These are phyloP conservation scores for Limenitis camilla DNA, from an alignment of 2,888 invertebrate genomes.

Conservation along the genomic window DNA sequence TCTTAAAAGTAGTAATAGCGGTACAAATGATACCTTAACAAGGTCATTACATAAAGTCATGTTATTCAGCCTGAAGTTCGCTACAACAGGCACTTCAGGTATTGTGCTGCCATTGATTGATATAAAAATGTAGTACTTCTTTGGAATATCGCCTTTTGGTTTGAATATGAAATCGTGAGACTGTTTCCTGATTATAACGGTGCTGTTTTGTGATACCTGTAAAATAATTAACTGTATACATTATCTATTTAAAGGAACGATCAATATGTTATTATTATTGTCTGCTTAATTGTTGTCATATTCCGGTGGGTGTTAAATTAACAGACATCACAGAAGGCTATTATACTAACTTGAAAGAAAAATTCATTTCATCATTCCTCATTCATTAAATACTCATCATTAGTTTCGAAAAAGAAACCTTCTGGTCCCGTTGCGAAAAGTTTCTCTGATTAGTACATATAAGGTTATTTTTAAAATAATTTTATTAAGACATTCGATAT, in stretches of 20 bases:
- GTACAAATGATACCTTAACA: constrained; percentile 53
- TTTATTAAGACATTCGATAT: too few species aligned
- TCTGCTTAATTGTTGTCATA: neutral
- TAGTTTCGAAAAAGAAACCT: too few species aligned
- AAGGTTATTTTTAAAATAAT: too few species aligned
- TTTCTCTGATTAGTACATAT: too few species aligned
- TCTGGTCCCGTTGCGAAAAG: too few species aligned
- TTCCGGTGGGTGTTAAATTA: too few species aligned
- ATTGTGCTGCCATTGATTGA: constrained; percentile 30
- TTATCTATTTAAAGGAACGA: neutral
- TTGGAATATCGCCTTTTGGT: constrained; percentile 34
- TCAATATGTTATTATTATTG: neutral
- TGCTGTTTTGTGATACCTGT: constrained; percentile 36
- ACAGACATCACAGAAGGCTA: too few species aligned
- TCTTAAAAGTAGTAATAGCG: too few species aligned
- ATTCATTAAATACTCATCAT: too few species aligned
- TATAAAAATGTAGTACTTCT: constrained; percentile 40
- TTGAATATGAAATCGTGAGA: constrained; percentile 38
- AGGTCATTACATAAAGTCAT: constrained; percentile 46
- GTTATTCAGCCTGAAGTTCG: constrained; percentile 44
- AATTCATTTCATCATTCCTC: too few species aligned
- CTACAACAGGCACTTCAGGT: constrained; percentile 38
- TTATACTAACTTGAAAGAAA: too few species aligned
- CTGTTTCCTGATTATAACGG: constrained; percentile 30
- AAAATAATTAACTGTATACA: constrained; percentile 20